Evolutionary conservation across 2,797 vertebrate genomes (phyloP).

Genomic region (Tokudaia muenninki): DNA sequence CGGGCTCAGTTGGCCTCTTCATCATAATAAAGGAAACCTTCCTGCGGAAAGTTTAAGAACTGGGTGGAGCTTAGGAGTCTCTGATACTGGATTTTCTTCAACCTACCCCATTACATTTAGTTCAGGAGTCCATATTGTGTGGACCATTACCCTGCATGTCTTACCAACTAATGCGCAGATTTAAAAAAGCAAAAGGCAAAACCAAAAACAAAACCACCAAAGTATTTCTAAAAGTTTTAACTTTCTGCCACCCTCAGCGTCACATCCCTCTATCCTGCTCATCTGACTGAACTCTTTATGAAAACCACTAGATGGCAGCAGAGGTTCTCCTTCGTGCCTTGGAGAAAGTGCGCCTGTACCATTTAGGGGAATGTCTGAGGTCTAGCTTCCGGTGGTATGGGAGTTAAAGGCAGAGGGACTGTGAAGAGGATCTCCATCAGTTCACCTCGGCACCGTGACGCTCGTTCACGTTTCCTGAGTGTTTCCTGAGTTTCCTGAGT

Average conservation of each 20-base stretch:
- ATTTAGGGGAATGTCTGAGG: not conserved
- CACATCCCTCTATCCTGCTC: not conserved
- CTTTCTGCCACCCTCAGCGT: not conserved
- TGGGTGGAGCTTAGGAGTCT: not conserved
- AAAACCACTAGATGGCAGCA: conserved; percentile 74
- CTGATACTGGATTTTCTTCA: not conserved
- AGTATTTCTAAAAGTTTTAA: not conserved
- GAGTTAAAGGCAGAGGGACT: conserved; percentile 64
- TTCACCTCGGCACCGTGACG: not conserved
- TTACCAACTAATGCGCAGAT: conserved; percentile 31
- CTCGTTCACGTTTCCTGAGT: no score
- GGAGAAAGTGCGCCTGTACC: not conserved
- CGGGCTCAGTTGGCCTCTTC: not conserved
- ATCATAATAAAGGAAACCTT: not conserved
- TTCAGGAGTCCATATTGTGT: not conserved
- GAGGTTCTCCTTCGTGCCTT: not conserved
- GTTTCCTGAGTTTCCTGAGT: conserved; percentile 67
- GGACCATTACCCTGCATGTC: conserved; percentile 5
- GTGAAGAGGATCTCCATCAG: conserved; percentile 13
- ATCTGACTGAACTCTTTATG: not conserved
- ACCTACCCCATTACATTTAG: not conserved
- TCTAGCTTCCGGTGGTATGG: conserved; percentile 42
- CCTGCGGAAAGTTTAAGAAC: not conserved
- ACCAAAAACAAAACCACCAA: not conserved
- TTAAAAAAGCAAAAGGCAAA: not conserved